phyloP scores from a whole-genome alignment of 2,888 invertebrate genomes.

The Zele albiditarsus region DNA sequence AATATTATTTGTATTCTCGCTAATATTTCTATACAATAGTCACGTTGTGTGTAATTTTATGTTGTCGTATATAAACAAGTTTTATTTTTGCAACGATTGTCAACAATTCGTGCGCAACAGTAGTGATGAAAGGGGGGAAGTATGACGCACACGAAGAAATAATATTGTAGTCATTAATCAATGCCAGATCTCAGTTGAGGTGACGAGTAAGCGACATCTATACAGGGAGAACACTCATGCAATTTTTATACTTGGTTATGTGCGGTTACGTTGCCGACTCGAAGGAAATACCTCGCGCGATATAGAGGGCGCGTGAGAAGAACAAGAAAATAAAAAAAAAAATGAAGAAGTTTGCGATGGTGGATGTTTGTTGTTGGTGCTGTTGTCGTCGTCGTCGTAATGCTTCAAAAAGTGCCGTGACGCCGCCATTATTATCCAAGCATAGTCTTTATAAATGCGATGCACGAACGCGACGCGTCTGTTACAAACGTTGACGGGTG shows the following conservation, averaged over 20 bases:
- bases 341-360: constrained; percentile 37
- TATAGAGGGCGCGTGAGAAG: constrained; percentile 54
- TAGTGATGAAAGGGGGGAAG: background rate
- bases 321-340: constrained; percentile 36
- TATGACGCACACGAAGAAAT: constrained; percentile 39
- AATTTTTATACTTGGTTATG: constrained; percentile 54
- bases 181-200: constrained; percentile 62
- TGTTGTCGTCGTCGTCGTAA: constrained; percentile 47
- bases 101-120: constrained; percentile 15
- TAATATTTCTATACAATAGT: constrained; percentile 50
- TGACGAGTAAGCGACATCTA: constrained; percentile 63
- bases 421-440: constrained; percentile 36
- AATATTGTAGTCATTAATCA: constrained; percentile 68
- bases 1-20: constrained; percentile 41
- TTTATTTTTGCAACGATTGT: constrained; percentile 33
- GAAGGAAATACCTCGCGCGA: constrained; percentile 57
- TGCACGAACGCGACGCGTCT: constrained; percentile 42
- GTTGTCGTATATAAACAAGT: background rate
- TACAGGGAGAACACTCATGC: constrained; percentile 53
- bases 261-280: constrained; percentile 37
- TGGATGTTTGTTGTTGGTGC: constrained; percentile 7
- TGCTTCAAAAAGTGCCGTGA: constrained; percentile 47
- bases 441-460: constrained; percentile 45
- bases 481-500: constrained; percentile 25
- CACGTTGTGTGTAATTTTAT: background rate